Conservation (phyloP, 1,140 invertebrate genomes). For the Cotesia chilonis region DNA sequence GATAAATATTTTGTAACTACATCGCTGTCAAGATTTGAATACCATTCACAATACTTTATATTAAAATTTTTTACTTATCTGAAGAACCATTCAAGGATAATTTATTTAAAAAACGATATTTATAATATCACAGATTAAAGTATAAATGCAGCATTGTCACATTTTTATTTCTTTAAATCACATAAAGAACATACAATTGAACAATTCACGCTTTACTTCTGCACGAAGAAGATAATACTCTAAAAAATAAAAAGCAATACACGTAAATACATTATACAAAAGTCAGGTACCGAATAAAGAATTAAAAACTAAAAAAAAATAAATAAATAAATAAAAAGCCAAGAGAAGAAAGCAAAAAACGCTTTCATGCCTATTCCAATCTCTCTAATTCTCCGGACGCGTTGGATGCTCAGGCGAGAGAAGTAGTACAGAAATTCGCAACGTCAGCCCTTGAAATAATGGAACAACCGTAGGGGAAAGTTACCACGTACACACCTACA, state of each 20-base stretch:
- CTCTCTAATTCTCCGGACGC: slow-evolving; percentile 10
- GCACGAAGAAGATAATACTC: no score
- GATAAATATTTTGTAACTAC: no score
- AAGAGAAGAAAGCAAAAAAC: slow-evolving; percentile 5
- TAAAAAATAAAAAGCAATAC: no score
- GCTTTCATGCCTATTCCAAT: slow-evolving; percentile 11
- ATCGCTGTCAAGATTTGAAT: no score
- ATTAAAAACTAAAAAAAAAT: background rate
- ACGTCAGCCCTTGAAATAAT: slow-evolving; percentile 29
- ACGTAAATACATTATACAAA: no score
- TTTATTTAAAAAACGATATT: background rate
- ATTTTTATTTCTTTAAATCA: no score
- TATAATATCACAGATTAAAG: background rate
- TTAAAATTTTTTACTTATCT: no score
- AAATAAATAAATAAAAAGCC: background rate
- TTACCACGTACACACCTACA: background rate
- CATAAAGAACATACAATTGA: no score
- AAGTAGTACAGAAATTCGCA: slow-evolving; percentile 13
- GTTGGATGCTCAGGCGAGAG: slow-evolving; percentile 5
- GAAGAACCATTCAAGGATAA: no score
- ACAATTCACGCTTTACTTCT: no score
- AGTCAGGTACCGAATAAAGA: no score
- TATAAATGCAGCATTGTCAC: background rate
- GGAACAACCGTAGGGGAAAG: slow-evolving; percentile 21
- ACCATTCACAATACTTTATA: no score